Evolutionary conservation across 2,113 vertebrate genomes (phyloP).

Genomic region (Apeltes quadracus): DNA sequence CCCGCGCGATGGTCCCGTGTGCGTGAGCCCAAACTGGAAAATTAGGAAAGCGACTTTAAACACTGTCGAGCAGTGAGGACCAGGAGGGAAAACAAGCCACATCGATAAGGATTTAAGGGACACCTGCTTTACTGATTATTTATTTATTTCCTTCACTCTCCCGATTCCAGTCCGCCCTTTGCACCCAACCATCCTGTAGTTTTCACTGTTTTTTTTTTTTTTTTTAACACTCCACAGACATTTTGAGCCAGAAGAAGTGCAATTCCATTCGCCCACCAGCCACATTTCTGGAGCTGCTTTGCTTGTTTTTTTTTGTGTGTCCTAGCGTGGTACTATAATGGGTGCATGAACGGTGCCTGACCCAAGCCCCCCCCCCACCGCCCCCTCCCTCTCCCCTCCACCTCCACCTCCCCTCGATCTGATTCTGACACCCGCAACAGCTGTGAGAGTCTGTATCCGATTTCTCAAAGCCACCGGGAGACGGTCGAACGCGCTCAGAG

Average conservation of each 20-base stretch:
- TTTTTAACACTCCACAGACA: constrained; percentile 58
- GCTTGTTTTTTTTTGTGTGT: constrained; percentile 76
- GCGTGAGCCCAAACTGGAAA: constrained; percentile 53
- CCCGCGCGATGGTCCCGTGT: constrained; percentile 42
- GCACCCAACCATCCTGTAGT: constrained; percentile 46
- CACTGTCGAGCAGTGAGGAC: constrained; percentile 76
- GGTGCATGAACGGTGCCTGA: constrained; percentile 78
- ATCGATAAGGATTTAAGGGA: constrained; percentile 54
- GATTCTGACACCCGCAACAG: constrained; percentile 81
- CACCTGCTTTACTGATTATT: constrained; percentile 74
- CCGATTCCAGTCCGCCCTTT: constrained; percentile 30
- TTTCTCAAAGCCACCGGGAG: constrained; percentile 56
- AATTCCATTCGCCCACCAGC: constrained; percentile 70
- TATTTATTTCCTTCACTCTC: constrained; percentile 66
- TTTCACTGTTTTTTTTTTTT: constrained; percentile 33
- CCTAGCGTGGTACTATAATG: constrained; percentile 86
- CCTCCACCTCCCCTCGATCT: constrained; percentile 41
- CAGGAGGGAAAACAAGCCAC: constrained; percentile 48
- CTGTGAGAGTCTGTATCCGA: constrained; percentile 80
- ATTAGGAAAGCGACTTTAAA: constrained; percentile 57
- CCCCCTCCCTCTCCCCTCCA: too few relatives aligned
- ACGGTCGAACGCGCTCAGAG: constrained; percentile 63
- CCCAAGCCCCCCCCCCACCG: constrained; percentile 59
- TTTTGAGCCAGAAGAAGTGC: constrained; percentile 79
- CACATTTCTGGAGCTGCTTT: constrained; percentile 80